These are phyloP conservation scores for Scotopteryx bipunctaria DNA, from an alignment of 2,888 invertebrate species.

Conservation along the genomic window DNA sequence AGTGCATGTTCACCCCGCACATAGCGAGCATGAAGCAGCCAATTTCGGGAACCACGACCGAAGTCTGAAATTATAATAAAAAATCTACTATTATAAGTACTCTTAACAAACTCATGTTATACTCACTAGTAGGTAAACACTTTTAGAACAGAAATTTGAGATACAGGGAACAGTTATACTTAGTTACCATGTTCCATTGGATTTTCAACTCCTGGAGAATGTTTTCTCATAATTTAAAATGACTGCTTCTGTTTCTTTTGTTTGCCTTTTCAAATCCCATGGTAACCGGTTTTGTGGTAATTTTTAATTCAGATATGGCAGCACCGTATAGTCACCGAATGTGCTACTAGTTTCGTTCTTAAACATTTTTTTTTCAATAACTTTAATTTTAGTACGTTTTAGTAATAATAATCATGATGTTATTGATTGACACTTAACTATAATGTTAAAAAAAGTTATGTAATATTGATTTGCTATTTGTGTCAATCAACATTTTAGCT, in stretches of 20 bases:
- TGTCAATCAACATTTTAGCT: too few relatives aligned
- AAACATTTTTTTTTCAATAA: too few relatives aligned
- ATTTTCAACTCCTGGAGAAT: conserved; percentile 34
- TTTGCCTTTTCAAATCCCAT: background rate
- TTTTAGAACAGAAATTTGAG: too few relatives aligned
- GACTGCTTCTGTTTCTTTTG: background rate
- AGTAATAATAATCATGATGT: too few relatives aligned
- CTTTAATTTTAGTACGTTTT: too few relatives aligned
- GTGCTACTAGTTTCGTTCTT: background rate
- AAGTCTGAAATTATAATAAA: conserved; percentile 47
- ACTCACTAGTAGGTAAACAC: too few relatives aligned
- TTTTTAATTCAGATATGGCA: background rate
- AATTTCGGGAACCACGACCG: conserved; percentile 59
- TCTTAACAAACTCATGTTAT: too few relatives aligned
- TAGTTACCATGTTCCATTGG: conserved; percentile 40
- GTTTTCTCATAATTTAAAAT: conserved; percentile 33
- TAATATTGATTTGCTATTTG: too few relatives aligned
- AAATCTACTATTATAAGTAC: too few relatives aligned
- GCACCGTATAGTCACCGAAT: background rate
- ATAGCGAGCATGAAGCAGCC: conserved; percentile 74
- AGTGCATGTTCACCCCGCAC: conserved; percentile 71
- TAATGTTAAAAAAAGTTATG: too few relatives aligned
- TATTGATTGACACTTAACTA: too few relatives aligned
- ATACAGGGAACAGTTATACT: too few relatives aligned
- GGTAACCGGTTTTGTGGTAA: background rate